These are phyloP conservation scores for Syrphus vitripennis DNA, from an alignment of 2,888 invertebrate genomes.

Conservation along the genomic window DNA sequence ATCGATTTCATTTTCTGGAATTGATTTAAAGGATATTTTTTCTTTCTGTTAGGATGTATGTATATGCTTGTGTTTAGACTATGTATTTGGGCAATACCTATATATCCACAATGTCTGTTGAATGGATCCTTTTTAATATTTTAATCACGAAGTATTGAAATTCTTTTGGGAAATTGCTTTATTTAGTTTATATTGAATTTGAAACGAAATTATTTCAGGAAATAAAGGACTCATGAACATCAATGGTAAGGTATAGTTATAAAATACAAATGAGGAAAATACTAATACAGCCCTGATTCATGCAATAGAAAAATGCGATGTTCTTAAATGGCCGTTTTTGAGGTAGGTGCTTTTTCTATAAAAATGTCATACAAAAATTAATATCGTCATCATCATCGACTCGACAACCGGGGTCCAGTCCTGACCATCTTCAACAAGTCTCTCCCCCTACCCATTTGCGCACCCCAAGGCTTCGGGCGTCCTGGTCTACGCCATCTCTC, in stretches of 20 bases:
- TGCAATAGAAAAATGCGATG: background rate
- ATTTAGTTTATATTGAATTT: background rate
- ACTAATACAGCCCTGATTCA: background rate
- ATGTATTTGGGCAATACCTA: background rate
- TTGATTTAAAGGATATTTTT: background rate
- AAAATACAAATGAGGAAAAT: background rate
- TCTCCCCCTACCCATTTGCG: too few species aligned
- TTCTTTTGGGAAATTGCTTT: background rate
- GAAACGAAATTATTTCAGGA: background rate
- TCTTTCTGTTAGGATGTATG: too few species aligned
- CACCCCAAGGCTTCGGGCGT: too few species aligned
- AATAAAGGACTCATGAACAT: background rate
- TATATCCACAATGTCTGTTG: background rate
- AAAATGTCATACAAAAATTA: too few species aligned
- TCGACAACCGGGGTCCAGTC: too few species aligned
- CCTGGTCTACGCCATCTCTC: too few species aligned
- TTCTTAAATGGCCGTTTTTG: too few species aligned
- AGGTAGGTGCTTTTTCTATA: too few species aligned
- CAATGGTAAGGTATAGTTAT: background rate
- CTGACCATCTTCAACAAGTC: too few species aligned
- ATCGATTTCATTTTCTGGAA: slow-evolving; percentile 10
- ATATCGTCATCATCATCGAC: too few species aligned
- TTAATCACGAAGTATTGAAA: background rate
- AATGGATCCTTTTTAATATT: background rate
- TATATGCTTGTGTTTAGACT: too few species aligned